These are phyloP conservation scores for Lepidocyrtinus sp. DNA, from an alignment of 2,888 invertebrate species.

Conservation along the genomic window DNA sequence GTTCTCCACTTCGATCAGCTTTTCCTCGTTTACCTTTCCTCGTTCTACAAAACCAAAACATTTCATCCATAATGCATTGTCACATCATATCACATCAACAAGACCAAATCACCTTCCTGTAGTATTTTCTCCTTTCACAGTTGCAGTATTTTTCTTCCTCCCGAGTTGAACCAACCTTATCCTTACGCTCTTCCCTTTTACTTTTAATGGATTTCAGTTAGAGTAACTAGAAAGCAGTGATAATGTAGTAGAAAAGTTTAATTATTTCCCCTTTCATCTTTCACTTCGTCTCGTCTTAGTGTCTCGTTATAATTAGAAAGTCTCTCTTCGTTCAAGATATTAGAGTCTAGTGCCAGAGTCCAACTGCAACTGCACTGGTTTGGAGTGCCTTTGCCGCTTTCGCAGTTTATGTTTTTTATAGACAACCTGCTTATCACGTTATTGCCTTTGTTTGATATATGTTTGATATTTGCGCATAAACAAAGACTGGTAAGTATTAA, in stretches of 20 bases:
- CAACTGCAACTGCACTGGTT: no score
- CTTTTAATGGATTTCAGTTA: not conserved
- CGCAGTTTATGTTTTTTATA: no score
- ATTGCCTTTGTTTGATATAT: no score
- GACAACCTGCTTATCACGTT: no score
- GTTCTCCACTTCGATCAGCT: constrained; percentile 39
- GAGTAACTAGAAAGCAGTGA: not conserved
- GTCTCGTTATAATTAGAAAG: no score
- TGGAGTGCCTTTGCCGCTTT: no score
- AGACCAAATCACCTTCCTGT: not conserved
- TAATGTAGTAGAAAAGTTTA: not conserved
- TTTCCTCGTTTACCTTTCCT: not conserved
- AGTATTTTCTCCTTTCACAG: not conserved
- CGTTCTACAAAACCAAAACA: constrained; percentile 27
- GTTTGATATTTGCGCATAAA: constrained; percentile 9
- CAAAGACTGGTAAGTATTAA: not conserved
- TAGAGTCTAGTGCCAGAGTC: no score
- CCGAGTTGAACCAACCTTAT: no score
- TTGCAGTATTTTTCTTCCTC: not conserved
- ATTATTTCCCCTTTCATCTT: not conserved
- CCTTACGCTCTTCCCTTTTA: not conserved
- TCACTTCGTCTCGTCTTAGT: no score
- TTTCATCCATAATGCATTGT: constrained; percentile 41
- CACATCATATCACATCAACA: constrained; percentile 50
- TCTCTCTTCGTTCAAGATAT: no score